Base-by-base conservation (phyloP, 2,888 invertebrate genomes). In the Pimpla rufipes region DNA sequence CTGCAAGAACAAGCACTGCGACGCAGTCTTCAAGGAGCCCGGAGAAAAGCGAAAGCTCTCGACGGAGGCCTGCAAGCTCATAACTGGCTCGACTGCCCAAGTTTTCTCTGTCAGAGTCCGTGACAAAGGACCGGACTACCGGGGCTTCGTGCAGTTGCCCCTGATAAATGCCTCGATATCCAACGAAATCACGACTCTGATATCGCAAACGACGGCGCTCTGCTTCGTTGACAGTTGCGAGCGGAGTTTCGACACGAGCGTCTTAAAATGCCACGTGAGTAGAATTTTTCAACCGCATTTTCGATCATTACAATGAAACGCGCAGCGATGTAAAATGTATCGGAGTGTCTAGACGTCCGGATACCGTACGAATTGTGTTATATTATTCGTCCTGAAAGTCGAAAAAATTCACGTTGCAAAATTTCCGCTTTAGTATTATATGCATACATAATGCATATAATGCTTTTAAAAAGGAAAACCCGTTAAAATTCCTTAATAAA, bases 1-100 rank as follows among this genome's bases (percentile, higher is more conserved):
- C 85, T 97, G 97, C 90, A 96, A 96, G 92, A 97, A 96, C 90
- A 96, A 95, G 90, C 93, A 94, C 13, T 97, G 97, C 91, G 95
- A 95, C 91, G 95, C 94, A 16, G 94, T 96, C 0, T 96, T 96
- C 88, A 96, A 96, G 90, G 95, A 95, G 90, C 94, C 93, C 0
- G 94, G 94, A 66, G 95, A 94, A 87, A 95, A 94, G 90, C 93
- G 93, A 89, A 95, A 94, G 91, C 92, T 94, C 6, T 95, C 95
- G 40, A 94, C 95, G 0, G 96, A 96, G 88, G 96, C 96, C 16
- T 95, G 96, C 71, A 95, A 95, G 90, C 93, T 97, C 45, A 93
- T 95, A 13, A 96, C 96, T 0, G 94, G 95, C 5, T 95, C 95
- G 0, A 93, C 94, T 0, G 94, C 95, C 1, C 94, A 95, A 88